Conservation (phyloP, 2,888 invertebrate species). For the Caenorhabditis sp. region DNA sequence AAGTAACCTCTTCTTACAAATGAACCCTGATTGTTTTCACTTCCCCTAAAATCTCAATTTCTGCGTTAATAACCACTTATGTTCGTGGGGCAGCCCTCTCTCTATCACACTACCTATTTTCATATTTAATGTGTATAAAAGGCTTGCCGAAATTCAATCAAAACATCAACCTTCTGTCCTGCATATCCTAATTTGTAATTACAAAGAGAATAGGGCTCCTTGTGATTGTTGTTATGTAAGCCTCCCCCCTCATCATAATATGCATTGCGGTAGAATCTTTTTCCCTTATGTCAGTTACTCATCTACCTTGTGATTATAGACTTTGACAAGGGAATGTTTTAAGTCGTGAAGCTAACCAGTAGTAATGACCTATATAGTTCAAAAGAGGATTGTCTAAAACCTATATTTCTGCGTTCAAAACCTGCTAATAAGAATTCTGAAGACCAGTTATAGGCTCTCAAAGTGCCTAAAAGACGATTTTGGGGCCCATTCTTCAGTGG, state of each 20-base stretch:
- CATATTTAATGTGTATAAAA: conserved; percentile 40
- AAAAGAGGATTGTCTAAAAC: too few relatives aligned
- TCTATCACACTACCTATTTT: conserved; percentile 35
- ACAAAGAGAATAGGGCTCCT: conserved; percentile 2
- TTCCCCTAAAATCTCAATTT: not conserved
- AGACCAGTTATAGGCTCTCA: too few relatives aligned
- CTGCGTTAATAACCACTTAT: conserved; percentile 14
- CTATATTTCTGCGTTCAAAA: too few relatives aligned
- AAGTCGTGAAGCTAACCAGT: too few relatives aligned
- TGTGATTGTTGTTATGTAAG: conserved; percentile 54
- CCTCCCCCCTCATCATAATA: conserved; percentile 12
- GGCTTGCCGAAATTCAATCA: conserved; percentile 41
- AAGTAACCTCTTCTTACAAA: not conserved
- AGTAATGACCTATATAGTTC: too few relatives aligned
- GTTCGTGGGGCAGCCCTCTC: not conserved
- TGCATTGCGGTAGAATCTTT: conserved; percentile 14
- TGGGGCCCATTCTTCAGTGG: too few relatives aligned
- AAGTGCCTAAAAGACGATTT: too few relatives aligned
- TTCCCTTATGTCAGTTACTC: conserved; percentile 22
- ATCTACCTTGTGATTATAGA: conserved; percentile 30
- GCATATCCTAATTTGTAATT: conserved; percentile 32
- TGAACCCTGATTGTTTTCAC: not conserved
- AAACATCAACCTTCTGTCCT: conserved; percentile 19
- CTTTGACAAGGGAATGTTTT: too few relatives aligned
- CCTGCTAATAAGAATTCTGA: too few relatives aligned